Percentiles rank a stretch among this genome's conserved stretches.
These are phyloP conservation scores for Drosophila chauvacae DNA, from an alignment of 1,140 invertebrate species.

Conservation along the genomic window DNA sequence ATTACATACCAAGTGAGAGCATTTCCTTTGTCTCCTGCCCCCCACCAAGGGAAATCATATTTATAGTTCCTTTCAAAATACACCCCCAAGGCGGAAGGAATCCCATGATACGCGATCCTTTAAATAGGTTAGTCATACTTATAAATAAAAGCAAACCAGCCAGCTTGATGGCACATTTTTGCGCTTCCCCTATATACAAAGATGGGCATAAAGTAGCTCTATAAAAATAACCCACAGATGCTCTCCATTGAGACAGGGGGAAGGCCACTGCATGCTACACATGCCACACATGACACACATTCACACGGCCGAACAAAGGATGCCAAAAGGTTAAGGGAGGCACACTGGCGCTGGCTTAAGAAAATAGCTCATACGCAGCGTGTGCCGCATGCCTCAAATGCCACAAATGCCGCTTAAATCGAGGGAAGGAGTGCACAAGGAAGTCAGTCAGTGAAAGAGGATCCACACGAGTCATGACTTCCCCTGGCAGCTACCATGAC, in stretches of 20 bases:
- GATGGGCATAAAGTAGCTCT: constrained; percentile 64
- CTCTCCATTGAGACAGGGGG: constrained; percentile 58
- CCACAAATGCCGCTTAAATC: constrained; percentile 64
- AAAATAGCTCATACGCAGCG: constrained; percentile 79
- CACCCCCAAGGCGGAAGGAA: constrained; percentile 5
- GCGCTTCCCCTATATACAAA: constrained; percentile 7
- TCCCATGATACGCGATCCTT: constrained; percentile 7
- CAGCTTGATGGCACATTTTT: constrained; percentile 62
- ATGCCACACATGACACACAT: constrained; percentile 51
- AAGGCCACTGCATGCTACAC: constrained; percentile 22
- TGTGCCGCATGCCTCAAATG: constrained; percentile 68
- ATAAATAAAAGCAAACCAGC: constrained; percentile 55
- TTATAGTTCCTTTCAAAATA: constrained; percentile 6
- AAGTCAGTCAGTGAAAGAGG: constrained; percentile 6
- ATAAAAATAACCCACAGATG: constrained; percentile 81
- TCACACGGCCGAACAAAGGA: constrained; percentile 22
- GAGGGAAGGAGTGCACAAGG: constrained; percentile 4
- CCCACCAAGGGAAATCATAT: neutral
- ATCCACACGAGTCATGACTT: constrained; percentile 29
- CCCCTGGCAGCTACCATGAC: constrained; percentile 45
- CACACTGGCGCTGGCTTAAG: constrained; percentile 52
- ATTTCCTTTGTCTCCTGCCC: no score
- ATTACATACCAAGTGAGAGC: neutral
- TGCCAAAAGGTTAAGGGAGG: constrained; percentile 42
- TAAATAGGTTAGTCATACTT: constrained; percentile 56